phyloP scores from a whole-genome alignment of 1,140 invertebrate species.

The Bursaphelenchus mucronatus region DNA sequence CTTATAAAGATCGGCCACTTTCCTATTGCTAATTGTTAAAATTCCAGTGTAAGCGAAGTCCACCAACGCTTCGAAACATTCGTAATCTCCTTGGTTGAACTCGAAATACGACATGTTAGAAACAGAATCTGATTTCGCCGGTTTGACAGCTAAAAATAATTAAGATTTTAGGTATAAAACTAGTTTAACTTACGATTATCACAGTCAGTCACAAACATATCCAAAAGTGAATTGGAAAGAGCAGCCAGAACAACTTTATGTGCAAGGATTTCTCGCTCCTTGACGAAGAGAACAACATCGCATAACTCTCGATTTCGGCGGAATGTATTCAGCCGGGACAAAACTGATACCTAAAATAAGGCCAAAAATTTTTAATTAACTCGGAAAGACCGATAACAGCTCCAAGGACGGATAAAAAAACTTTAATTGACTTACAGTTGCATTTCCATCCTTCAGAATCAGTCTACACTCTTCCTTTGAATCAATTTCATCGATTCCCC shows the following conservation, averaged over 20 bases:
- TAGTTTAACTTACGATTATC: neutral
- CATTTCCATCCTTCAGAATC: slow-evolving; percentile 30
- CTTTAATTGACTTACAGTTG: slow-evolving; percentile 3
- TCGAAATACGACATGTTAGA: slow-evolving; percentile 64
- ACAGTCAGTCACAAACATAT: slow-evolving; percentile 70
- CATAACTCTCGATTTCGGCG: slow-evolving; percentile 54
- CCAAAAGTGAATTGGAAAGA: slow-evolving; percentile 73
- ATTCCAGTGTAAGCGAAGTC: slow-evolving; percentile 74
- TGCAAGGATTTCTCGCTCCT: slow-evolving; percentile 70
- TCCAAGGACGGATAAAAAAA: neutral
- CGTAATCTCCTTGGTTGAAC: slow-evolving; percentile 68
- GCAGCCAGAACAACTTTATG: slow-evolving; percentile 74
- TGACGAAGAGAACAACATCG: slow-evolving; percentile 58
- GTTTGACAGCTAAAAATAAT: no score
- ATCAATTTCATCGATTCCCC: slow-evolving; percentile 50
- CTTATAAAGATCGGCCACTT: slow-evolving; percentile 72
- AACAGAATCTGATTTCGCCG: neutral
- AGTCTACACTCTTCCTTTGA: slow-evolving; percentile 44
- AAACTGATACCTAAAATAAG: slow-evolving; percentile 36
- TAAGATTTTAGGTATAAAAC: no score
- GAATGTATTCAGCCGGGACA: slow-evolving; percentile 53
- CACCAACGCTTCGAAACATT: slow-evolving; percentile 72
- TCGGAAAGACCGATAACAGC: slow-evolving; percentile 4
- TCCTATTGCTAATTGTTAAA: slow-evolving; percentile 62
- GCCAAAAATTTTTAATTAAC: neutral